Conservation (phyloP, 2,113 vertebrate genomes). For the Scolopax mira region DNA sequence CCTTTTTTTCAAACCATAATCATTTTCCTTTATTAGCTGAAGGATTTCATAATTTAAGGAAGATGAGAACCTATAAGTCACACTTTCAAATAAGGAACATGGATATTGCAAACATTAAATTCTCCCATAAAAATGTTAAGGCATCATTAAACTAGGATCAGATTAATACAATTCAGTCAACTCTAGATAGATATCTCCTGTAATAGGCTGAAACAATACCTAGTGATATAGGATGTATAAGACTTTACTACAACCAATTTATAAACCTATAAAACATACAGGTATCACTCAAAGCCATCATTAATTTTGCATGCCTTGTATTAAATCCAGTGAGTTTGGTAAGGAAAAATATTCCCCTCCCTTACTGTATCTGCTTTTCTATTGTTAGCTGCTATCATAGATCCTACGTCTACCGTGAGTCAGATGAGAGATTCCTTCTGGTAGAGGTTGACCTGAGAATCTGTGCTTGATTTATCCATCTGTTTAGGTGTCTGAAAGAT, state of each 20-base stretch:
- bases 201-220: conserved; percentile 81
- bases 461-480: conserved; percentile 61
- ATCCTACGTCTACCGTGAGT: conserved; percentile 58
- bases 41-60: conserved; percentile 86
- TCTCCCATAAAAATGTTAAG: conserved; percentile 84
- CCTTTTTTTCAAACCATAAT: conserved; percentile 82
- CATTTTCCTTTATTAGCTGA: conserved; percentile 85
- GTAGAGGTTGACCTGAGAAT: conserved; percentile 59
- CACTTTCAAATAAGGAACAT: conserved; percentile 83
- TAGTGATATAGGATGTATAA: conserved; percentile 75
- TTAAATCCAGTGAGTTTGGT: conserved; percentile 73
- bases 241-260: conserved; percentile 80
- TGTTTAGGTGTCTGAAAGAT: conserved; percentile 64
- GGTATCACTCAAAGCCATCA: conserved; percentile 76
- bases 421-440: conserved; percentile 71
- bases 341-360: conserved; percentile 43
- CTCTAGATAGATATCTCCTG: conserved; percentile 78
- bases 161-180: conserved; percentile 85
- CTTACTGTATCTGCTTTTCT: conserved; percentile 26
- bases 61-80: conserved; percentile 86
- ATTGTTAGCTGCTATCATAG: conserved; percentile 61
- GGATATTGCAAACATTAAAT: conserved; percentile 87
- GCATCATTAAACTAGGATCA: conserved; percentile 85
- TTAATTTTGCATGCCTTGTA: conserved; percentile 72
- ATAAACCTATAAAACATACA: conserved; percentile 82